Evolutionary conservation across 2,797 vertebrate genomes (phyloP).

Genomic region (Spinus olivaceus): DNA sequence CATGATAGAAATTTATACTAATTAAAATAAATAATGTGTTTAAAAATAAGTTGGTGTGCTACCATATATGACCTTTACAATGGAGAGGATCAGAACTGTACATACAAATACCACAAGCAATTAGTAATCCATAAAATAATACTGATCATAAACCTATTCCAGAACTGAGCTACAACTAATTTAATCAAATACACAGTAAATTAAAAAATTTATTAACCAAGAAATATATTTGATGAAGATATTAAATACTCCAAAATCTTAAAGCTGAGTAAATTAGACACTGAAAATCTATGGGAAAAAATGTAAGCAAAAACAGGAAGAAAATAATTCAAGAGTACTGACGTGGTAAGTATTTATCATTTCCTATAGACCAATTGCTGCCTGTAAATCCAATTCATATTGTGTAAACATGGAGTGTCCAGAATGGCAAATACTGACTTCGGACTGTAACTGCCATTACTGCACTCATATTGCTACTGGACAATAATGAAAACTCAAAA

Average conservation of each 20-base stretch:
- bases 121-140: slow-evolving; percentile 63
- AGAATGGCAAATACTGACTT: slow-evolving; percentile 21
- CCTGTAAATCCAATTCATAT: slow-evolving; percentile 13
- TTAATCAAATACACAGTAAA: slow-evolving; percentile 32
- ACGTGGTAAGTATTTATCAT: neutral
- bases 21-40: slow-evolving; percentile 79
- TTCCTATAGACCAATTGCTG: slow-evolving; percentile 4
- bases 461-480: slow-evolving; percentile 2
- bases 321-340: neutral
- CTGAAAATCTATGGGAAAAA: neutral
- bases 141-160: slow-evolving; percentile 66
- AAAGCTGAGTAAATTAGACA: neutral
- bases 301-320: neutral
- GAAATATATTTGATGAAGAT: slow-evolving; percentile 11
- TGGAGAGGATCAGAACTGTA: slow-evolving; percentile 59
- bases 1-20: slow-evolving; percentile 63
- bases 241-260: neutral
- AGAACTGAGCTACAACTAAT: slow-evolving; percentile 60
- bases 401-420: slow-evolving; percentile 38
- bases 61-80: slow-evolving; percentile 70
- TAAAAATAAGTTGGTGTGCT: slow-evolving; percentile 63
- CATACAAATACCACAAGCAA: slow-evolving; percentile 58
- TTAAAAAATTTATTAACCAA: slow-evolving; percentile 41
- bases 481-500: neutral
- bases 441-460: slow-evolving; percentile 24